phyloP scores from a whole-genome alignment of 2,113 vertebrate species.

The Corythornis vintsioides region DNA sequence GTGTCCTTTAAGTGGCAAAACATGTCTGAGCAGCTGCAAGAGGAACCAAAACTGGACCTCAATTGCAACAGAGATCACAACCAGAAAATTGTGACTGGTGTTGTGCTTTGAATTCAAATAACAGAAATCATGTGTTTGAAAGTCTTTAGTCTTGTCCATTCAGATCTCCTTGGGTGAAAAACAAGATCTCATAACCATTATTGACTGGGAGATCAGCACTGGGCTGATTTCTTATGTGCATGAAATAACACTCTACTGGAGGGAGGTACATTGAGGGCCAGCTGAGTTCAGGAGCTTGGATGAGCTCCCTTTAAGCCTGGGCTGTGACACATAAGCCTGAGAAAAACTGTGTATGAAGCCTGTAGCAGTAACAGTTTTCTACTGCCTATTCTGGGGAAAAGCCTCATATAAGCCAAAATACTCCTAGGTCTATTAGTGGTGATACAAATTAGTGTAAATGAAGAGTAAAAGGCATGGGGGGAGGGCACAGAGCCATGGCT shows the following conservation, averaged over 20 bases:
- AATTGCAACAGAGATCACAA: not conserved
- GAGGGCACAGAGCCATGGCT: not conserved
- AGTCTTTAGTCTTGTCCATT: not conserved
- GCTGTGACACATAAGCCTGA: not conserved
- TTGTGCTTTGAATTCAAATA: not conserved
- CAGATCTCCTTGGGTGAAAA: not conserved
- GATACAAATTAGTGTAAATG: not conserved
- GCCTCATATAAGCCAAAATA: not conserved
- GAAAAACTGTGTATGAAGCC: not conserved
- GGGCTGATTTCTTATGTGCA: not conserved
- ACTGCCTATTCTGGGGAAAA: not conserved
- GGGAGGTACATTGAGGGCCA: not conserved
- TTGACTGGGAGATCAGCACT: not conserved
- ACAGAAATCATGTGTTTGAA: not conserved
- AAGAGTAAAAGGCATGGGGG: not conserved
- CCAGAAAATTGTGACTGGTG: not conserved
- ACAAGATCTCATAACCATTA: not conserved
- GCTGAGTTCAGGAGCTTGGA: not conserved
- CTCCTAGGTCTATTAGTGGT: not conserved
- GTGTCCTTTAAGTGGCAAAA: not conserved
- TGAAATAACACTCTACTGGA: not conserved
- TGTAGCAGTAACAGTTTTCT: not conserved
- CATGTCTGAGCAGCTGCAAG: not conserved
- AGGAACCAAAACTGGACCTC: constrained; percentile 8
- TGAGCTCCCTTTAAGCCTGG: not conserved